Conservation (phyloP, 2,797 vertebrate species). For the Stomatorhinus walkeri region DNA sequence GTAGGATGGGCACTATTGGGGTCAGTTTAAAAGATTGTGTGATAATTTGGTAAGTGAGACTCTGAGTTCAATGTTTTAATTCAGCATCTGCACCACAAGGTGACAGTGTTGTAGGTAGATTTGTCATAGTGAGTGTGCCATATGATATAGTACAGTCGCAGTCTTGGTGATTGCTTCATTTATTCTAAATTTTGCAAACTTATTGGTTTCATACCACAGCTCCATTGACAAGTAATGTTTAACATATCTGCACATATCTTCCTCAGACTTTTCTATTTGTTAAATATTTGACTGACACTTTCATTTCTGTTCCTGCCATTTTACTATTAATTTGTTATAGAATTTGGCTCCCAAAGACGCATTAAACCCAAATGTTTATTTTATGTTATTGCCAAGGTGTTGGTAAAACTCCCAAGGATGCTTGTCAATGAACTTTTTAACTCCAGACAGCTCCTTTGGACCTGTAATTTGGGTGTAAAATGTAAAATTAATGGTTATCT, state of each 20-base stretch:
- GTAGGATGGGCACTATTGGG: background rate
- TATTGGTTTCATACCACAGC: background rate
- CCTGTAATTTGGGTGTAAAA: background rate
- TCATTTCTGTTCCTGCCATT: background rate
- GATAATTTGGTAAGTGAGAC: background rate
- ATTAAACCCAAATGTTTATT: background rate
- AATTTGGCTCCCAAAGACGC: background rate
- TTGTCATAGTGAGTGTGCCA: background rate
- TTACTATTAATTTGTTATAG: background rate
- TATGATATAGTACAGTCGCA: background rate
- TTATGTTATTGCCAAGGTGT: background rate
- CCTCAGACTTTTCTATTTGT: background rate
- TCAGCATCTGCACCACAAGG: slow-evolving; percentile 28
- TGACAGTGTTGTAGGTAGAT: slow-evolving; percentile 12
- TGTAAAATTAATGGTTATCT: background rate
- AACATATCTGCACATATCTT: background rate
- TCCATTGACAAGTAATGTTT: background rate
- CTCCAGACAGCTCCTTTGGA: background rate
- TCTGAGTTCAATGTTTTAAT: background rate
- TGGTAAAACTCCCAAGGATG: background rate
- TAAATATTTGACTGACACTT: background rate
- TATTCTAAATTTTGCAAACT: background rate
- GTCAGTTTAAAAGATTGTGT: background rate
- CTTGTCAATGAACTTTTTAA: background rate
- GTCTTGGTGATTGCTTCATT: background rate